These are phyloP conservation scores for Lates calcarifer DNA, from an alignment of 2,113 vertebrate genomes.

Conservation along the genomic window DNA sequence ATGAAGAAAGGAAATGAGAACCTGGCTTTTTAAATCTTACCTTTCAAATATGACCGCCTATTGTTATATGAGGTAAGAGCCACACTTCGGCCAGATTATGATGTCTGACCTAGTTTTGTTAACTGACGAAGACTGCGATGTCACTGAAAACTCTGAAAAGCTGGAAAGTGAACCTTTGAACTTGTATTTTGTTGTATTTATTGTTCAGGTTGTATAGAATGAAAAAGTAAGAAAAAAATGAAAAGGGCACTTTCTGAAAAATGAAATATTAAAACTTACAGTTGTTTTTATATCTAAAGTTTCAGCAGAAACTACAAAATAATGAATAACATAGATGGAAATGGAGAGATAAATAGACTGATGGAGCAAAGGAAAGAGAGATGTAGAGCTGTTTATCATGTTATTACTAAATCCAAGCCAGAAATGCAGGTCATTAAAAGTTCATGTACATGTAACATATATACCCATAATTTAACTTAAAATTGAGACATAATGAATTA, in stretches of 20 bases:
- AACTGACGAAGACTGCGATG: too few relatives aligned
- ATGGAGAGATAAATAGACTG: neutral
- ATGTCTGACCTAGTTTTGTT: neutral
- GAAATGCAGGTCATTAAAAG: neutral
- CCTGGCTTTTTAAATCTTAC: neutral
- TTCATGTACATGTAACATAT: neutral
- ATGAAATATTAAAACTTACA: too few relatives aligned
- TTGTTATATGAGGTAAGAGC: too few relatives aligned
- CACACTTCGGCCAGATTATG: too few relatives aligned
- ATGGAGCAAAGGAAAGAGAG: neutral
- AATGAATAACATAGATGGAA: neutral
- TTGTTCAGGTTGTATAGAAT: neutral
- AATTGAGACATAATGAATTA: too few relatives aligned
- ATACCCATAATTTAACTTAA: neutral
- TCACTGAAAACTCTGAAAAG: too few relatives aligned
- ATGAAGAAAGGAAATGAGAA: neutral
- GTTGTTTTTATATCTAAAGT: too few relatives aligned
- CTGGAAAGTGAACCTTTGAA: too few relatives aligned
- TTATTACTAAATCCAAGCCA: neutral
- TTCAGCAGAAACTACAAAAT: neutral
- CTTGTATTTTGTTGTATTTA: neutral
- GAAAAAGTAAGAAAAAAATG: too few relatives aligned
- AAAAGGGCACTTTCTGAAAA: too few relatives aligned
- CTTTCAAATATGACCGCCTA: too few relatives aligned
- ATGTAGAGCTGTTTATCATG: neutral